phyloP scores from a whole-genome alignment of 2,797 vertebrate genomes.

The Macropus fuliginosus region DNA sequence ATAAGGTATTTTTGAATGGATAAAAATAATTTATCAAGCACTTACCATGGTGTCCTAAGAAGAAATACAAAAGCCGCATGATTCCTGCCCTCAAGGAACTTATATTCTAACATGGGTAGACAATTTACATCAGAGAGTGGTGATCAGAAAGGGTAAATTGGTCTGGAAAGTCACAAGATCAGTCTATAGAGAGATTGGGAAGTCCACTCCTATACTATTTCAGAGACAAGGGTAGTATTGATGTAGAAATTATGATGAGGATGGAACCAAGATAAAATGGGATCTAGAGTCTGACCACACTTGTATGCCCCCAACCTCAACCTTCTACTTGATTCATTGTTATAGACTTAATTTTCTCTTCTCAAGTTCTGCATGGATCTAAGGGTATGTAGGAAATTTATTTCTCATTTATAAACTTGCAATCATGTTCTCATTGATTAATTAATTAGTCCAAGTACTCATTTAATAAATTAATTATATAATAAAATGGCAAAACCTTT shows the following conservation, averaged over 20 bases:
- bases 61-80: background rate
- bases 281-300: background rate
- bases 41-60: background rate
- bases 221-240: background rate
- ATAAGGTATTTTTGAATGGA: background rate
- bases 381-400: background rate
- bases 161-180: background rate
- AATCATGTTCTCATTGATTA: background rate
- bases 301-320: background rate
- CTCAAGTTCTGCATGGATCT: background rate
- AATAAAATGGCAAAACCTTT: background rate
- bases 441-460: background rate
- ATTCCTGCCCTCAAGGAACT: background rate
- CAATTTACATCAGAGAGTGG: background rate
- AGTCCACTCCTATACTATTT: background rate
- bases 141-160: background rate
- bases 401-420: background rate
- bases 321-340: background rate
- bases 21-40: background rate
- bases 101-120: background rate
- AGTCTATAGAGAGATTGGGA: background rate
- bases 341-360: background rate
- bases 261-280: background rate
- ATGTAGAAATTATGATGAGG: background rate
- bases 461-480: background rate